These are phyloP conservation scores for Lacanobia oleracea DNA, from an alignment of 2,888 invertebrate species.

Conservation along the genomic window DNA sequence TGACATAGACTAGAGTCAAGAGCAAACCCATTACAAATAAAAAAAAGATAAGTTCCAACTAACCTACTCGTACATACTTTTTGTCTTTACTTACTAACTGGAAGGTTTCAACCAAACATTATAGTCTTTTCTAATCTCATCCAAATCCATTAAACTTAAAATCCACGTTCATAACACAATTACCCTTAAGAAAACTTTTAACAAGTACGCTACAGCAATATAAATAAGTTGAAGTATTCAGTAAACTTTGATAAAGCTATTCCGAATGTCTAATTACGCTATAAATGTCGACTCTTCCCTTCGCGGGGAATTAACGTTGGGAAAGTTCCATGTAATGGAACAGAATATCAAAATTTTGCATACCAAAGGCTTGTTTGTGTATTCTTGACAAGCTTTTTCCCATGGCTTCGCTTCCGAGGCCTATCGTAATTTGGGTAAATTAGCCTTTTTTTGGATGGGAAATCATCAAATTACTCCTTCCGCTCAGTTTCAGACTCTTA, in stretches of 20 bases:
- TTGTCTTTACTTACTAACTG: background rate
- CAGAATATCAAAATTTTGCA: conserved; percentile 38
- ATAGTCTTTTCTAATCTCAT: background rate
- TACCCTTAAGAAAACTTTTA: conserved; percentile 16
- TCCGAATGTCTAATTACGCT: conserved; percentile 45
- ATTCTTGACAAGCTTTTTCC: background rate
- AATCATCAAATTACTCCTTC: no score
- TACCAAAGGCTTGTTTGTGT: conserved; percentile 25
- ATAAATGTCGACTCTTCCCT: conserved; percentile 42
- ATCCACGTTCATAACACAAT: conserved; percentile 1
- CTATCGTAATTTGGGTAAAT: no score
- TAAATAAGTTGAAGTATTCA: conserved; percentile 20
- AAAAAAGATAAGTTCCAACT: no score
- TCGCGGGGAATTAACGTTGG: conserved; percentile 37
- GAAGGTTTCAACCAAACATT: background rate
- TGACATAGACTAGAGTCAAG: no score
- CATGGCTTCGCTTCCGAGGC: background rate
- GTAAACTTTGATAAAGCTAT: conserved; percentile 46
- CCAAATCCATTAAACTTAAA: conserved; percentile 1
- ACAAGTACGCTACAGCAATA: conserved; percentile 5
- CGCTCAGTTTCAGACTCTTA: no score
- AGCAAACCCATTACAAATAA: no score
- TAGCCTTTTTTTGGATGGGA: no score
- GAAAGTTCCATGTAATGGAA: conserved; percentile 26
- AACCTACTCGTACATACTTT: background rate